These are phyloP conservation scores for Chanos chanos DNA, from an alignment of 2,797 vertebrate species.

Conservation along the genomic window DNA sequence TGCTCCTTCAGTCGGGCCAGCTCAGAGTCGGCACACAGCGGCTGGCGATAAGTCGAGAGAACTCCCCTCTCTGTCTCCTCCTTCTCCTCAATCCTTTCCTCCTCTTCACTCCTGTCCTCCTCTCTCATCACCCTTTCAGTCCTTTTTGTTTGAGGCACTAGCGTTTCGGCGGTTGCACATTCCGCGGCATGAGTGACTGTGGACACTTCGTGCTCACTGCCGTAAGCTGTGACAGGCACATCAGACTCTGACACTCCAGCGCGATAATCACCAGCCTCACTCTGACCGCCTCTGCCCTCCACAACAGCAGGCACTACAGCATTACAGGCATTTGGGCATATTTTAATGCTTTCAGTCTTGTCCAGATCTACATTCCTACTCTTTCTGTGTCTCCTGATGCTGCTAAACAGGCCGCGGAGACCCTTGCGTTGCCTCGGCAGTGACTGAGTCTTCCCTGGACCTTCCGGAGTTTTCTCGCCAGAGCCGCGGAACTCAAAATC, in stretches of 20 bases:
- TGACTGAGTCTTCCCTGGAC: constrained; percentile 72
- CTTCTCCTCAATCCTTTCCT: constrained; percentile 30
- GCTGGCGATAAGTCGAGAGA: constrained; percentile 41
- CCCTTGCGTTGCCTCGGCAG: constrained; percentile 82
- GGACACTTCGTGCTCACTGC: constrained; percentile 12
- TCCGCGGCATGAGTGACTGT: constrained; percentile 50
- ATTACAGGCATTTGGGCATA: constrained; percentile 50
- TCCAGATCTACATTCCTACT: constrained; percentile 73
- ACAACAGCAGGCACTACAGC: constrained; percentile 59
- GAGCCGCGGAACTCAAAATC: constrained; percentile 60
- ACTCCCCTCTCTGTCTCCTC: constrained; percentile 23
- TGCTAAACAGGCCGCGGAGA: constrained; percentile 86
- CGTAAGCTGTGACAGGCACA: constrained; percentile 65
- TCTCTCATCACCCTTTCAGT: constrained; percentile 41
- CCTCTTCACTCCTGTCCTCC: constrained; percentile 26
- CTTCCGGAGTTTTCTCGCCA: constrained; percentile 43
- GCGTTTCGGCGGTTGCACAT: constrained; percentile 50
- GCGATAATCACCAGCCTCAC: constrained; percentile 56
- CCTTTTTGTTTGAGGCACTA: constrained; percentile 42
- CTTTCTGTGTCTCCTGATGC: constrained; percentile 88
- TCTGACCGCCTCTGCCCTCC: constrained; percentile 36
- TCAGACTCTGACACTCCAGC: constrained; percentile 58
- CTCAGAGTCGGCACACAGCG: constrained; percentile 53
- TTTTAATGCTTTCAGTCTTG: constrained; percentile 69
- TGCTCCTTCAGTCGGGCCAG: constrained; percentile 54